phyloP scores from a whole-genome alignment of 1,140 invertebrate genomes.

The Littorina saxatilis region DNA sequence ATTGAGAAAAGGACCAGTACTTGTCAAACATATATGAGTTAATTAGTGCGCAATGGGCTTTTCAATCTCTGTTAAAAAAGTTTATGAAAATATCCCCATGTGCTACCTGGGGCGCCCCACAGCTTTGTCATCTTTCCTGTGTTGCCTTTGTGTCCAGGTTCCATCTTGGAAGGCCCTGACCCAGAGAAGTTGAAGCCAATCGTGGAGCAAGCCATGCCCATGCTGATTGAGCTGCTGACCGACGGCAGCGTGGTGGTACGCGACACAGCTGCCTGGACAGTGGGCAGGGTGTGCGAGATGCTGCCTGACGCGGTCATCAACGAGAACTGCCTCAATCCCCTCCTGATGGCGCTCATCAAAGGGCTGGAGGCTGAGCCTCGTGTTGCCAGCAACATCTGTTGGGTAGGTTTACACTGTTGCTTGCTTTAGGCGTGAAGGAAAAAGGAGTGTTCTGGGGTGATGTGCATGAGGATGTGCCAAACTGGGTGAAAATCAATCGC shows the following conservation, averaged over 20 bases:
- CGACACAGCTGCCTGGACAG: conserved; percentile 98
- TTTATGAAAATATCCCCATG: too few relatives aligned
- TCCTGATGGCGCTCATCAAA: conserved; percentile 92
- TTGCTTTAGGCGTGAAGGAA: background rate
- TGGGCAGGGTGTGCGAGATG: conserved; percentile 97
- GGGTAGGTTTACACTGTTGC: conserved; percentile 78
- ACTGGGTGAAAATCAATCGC: too few relatives aligned
- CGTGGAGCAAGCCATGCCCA: conserved; percentile 97
- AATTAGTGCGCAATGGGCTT: too few relatives aligned
- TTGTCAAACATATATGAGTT: too few relatives aligned
- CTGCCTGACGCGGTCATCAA: conserved; percentile 97
- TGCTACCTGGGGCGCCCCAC: too few relatives aligned
- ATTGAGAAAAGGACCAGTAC: too few relatives aligned
- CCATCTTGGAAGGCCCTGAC: conserved; percentile 96
- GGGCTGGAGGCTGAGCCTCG: conserved; percentile 92
- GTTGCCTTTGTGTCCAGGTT: conserved; percentile 79
- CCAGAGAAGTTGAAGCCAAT: conserved; percentile 90
- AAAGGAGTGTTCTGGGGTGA: too few relatives aligned
- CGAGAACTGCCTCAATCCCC: conserved; percentile 83
- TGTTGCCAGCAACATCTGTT: conserved; percentile 99
- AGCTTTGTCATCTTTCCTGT: too few relatives aligned
- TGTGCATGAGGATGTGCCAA: too few relatives aligned
- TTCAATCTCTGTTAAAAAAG: too few relatives aligned
- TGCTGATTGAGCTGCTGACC: conserved; percentile 96
- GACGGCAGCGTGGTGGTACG: conserved; percentile 88